Evolutionary conservation across 2,113 vertebrate genomes (phyloP).

Genomic region (Lophochroa leadbeateri): DNA sequence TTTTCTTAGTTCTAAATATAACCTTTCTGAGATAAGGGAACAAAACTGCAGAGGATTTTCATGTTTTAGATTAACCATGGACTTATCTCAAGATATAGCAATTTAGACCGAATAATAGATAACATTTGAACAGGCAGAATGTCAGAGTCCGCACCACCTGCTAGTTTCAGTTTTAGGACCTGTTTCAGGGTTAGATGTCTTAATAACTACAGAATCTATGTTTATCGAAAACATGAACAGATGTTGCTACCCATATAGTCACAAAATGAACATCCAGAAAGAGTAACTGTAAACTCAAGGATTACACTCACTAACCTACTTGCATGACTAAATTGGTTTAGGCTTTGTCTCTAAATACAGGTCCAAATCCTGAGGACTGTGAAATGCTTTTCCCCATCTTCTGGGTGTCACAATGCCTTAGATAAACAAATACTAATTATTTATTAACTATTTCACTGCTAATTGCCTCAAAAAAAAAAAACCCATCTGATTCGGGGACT

Average conservation of each 20-base stretch:
- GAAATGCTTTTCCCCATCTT: not conserved
- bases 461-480: not conserved
- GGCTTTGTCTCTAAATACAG: not conserved
- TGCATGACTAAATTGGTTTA: not conserved
- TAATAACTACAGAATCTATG: not conserved
- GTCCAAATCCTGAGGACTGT: not conserved
- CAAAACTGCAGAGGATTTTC: not conserved
- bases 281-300: not conserved
- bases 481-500: not conserved
- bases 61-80: not conserved
- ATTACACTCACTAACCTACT: fast-evolving
- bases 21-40: not conserved
- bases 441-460: not conserved
- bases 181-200: not conserved
- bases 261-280: not conserved
- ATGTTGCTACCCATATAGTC: not conserved
- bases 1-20: not conserved
- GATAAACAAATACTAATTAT: not conserved
- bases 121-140: not conserved
- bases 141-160: not conserved
- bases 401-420: not conserved
- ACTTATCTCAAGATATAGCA: not conserved
- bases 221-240: not conserved
- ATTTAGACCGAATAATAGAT: not conserved
- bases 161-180: not conserved